Evolutionary conservation across 2,113 vertebrate genomes (phyloP), one percentile per base, ranked within the genome.

Genomic region (Channa maculata): DNA sequence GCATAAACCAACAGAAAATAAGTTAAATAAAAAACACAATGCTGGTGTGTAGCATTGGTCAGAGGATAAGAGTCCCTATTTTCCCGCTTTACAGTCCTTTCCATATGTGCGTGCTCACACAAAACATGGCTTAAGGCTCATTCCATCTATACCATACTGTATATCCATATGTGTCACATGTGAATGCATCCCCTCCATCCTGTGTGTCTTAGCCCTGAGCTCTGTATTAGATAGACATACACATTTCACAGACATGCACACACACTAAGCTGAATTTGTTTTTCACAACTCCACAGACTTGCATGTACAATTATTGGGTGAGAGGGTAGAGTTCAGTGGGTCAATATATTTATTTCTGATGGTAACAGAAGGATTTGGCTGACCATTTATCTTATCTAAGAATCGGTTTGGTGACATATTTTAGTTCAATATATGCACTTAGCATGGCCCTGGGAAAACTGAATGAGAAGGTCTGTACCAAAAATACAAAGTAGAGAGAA

Each of bases 121-220:
- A 15, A 45, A 64, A 64, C 72, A 59, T 59, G 53, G 84, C 80
- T 80, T 15, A 57, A 71, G 76, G 79, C 71, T 65, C 74, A 75
- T 74, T 85, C 77, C 58, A 75, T 70, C 72, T 59, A 49, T 36
- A 90, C 62, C 82, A 83, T 24, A 24, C 24, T 24, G 24, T 76
- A 81, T 75, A 73, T 84, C 76, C 82, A 84, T 65, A 86, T 88
- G 87, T 87, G 80, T 86, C 12, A 59, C 83, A 58, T 92, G 86
- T 59, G 57, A 77, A 75, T 71, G 51, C 61, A 70, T 81, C 71
- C 68, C 67, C 71, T 71, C 66, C 68, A 69, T 84, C 82, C 54
- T 68, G 69, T 51, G 71, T 8, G 75, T 85, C 70, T 84, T 69
- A 69, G 38, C 37, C 51, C 64, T 89, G 80, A 90, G 86, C 85